phyloP scores from a whole-genome alignment of 2,888 invertebrate species.

The Iselma pallidipennis region DNA sequence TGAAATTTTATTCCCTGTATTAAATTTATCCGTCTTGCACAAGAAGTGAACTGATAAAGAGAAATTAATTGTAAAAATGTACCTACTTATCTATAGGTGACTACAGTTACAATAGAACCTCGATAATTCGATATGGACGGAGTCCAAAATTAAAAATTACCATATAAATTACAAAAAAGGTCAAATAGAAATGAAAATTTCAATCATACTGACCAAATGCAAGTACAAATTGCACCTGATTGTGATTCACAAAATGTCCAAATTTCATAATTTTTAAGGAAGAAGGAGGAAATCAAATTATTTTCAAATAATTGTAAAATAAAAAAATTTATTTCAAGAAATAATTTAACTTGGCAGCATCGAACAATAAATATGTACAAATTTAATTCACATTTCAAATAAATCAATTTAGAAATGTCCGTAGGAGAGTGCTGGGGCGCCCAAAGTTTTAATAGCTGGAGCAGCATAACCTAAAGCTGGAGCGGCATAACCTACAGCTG shows the following conservation, averaged over 20 bases:
- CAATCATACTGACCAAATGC: no score
- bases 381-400: background rate
- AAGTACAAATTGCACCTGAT: no score
- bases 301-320: background rate
- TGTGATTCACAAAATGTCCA: no score
- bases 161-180: no score
- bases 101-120: background rate
- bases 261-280: no score
- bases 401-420: background rate
- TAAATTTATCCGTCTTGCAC: background rate
- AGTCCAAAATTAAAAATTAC: no score
- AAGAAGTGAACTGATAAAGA: background rate
- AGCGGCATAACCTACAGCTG: background rate
- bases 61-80: background rate
- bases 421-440: slow-evolving; percentile 20
- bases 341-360: slow-evolving; percentile 1
- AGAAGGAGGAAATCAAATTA: background rate
- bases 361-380: background rate
- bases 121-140: no score
- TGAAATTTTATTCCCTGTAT: background rate
- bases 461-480: background rate
- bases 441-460: background rate
- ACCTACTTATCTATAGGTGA: no score
- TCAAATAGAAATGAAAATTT: no score
- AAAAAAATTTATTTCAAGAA: background rate